Evolutionary conservation across 2,888 invertebrate species (phyloP).

Genomic region (Lymantria dispar): DNA sequence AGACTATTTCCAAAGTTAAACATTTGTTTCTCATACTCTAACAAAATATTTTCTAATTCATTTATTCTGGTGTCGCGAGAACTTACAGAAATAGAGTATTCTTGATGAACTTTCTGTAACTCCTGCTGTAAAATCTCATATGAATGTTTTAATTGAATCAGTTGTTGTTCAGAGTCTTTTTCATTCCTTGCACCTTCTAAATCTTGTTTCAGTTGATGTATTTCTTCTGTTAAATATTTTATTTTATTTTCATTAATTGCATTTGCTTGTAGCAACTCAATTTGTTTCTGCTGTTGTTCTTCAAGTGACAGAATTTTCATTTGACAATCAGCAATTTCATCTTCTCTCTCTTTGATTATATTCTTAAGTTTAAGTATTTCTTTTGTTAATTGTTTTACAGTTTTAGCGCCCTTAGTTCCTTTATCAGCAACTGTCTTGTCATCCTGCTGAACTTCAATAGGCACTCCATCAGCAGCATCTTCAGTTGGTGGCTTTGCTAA

Average conservation of each 20-base stretch:
- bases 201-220: conserved; percentile 63
- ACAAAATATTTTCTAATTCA: conserved; percentile 73
- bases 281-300: conserved; percentile 73
- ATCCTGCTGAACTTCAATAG: conserved; percentile 58
- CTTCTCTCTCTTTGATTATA: conserved; percentile 77
- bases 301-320: conserved; percentile 78
- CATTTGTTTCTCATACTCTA: conserved; percentile 77
- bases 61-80: conserved; percentile 70
- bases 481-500: conserved; percentile 56
- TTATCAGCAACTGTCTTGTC: conserved; percentile 64
- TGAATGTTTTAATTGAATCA: conserved; percentile 48
- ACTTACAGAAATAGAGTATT: conserved; percentile 55
- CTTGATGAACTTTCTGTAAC: conserved; percentile 60
- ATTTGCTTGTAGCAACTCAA: conserved; percentile 55
- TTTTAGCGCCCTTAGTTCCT: conserved; percentile 61
- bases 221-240: conserved; percentile 64
- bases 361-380: conserved; percentile 78
- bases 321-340: conserved; percentile 75
- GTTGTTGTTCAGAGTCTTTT: conserved; percentile 51
- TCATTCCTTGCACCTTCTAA: conserved; percentile 49
- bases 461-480: conserved; percentile 50
- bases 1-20: conserved; percentile 63
- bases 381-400: conserved; percentile 76
- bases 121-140: conserved; percentile 58
- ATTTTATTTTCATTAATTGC: conserved; percentile 66